A percentile compares a stretch with the other conserved stretches of the same genome.
Evolutionary conservation across 1,140 invertebrate genomes (phyloP).

Genomic region (Colletes latitarsis): DNA sequence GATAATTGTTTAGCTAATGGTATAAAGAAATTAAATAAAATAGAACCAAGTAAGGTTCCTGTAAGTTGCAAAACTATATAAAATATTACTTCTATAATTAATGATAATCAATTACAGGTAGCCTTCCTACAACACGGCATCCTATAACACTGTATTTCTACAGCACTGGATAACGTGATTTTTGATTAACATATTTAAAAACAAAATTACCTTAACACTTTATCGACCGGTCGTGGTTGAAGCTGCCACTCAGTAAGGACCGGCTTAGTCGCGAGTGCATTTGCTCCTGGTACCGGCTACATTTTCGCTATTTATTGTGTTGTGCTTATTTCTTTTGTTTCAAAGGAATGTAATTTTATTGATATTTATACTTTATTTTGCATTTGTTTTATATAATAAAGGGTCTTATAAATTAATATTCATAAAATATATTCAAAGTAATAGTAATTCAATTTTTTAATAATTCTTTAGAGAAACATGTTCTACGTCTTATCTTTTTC

Average conservation of each 20-base stretch:
- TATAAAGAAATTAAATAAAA: slow-evolving; percentile 66
- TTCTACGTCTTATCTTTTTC: slow-evolving; percentile 25
- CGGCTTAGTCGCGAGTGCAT: background rate
- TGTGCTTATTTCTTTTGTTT: slow-evolving; percentile 18
- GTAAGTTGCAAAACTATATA: slow-evolving; percentile 72
- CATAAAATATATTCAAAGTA: background rate
- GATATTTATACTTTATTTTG: slow-evolving; percentile 14
- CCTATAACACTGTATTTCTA: too few relatives aligned
- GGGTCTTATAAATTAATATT: background rate
- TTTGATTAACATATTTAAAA: too few relatives aligned
- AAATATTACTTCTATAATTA: background rate
- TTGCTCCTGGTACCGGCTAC: background rate
- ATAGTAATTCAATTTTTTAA: slow-evolving; percentile 1
- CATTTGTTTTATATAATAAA: slow-evolving; percentile 5
- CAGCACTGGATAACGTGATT: too few relatives aligned
- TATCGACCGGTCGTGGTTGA: background rate
- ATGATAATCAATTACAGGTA: background rate
- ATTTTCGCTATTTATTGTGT: background rate
- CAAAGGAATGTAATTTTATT: slow-evolving; percentile 11
- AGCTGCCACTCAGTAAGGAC: background rate
- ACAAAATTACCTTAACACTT: too few relatives aligned
- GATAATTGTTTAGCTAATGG: slow-evolving; percentile 65
- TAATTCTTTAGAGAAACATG: slow-evolving; percentile 20
- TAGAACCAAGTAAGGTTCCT: slow-evolving; percentile 78
- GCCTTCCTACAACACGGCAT: too few relatives aligned